Conservation (phyloP, 2,888 invertebrate genomes). For the Chelonus formosanus region DNA sequence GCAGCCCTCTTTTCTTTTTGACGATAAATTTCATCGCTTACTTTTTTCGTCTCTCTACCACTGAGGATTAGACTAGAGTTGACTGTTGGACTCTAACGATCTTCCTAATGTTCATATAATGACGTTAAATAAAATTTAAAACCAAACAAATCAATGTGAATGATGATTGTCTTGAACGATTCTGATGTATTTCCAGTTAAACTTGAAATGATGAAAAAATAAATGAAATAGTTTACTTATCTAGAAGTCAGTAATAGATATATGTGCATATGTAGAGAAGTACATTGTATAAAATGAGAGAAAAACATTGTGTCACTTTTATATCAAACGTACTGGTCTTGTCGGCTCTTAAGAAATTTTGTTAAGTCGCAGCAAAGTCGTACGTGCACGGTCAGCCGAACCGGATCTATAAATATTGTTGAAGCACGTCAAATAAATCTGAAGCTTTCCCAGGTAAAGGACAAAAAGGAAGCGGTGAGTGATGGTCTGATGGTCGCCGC, state of each 20-base stretch:
- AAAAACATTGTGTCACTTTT: conserved; percentile 15
- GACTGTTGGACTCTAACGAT: conserved; percentile 9
- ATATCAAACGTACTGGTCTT: conserved; percentile 17
- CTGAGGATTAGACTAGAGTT: not conserved
- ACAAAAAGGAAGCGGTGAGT: conserved; percentile 57
- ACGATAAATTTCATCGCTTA: conserved; percentile 62
- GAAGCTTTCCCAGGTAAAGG: conserved; percentile 63
- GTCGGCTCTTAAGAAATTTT: conserved; percentile 36
- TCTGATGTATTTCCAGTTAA: no score
- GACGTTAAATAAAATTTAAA: conserved; percentile 11
- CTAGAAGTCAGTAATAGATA: not conserved
- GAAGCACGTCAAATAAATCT: conserved; percentile 64
- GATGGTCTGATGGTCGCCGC: conserved; percentile 59
- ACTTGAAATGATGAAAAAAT: not conserved
- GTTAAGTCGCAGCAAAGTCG: conserved; percentile 50
- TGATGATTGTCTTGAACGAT: not conserved
- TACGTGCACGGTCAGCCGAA: conserved; percentile 50
- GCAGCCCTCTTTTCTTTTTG: conserved; percentile 64
- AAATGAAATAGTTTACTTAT: not conserved
- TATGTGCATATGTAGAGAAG: conserved; percentile 19
- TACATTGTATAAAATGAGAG: not conserved
- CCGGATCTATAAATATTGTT: conserved; percentile 65
- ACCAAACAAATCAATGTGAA: conserved; percentile 7
- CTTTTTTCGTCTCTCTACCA: conserved; percentile 39
- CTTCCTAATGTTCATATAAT: conserved; percentile 8